Percentiles rank a stretch among this genome's conserved stretches.
phyloP scores from a whole-genome alignment of 2,888 invertebrate species.

The Mesorhabditis belari region DNA sequence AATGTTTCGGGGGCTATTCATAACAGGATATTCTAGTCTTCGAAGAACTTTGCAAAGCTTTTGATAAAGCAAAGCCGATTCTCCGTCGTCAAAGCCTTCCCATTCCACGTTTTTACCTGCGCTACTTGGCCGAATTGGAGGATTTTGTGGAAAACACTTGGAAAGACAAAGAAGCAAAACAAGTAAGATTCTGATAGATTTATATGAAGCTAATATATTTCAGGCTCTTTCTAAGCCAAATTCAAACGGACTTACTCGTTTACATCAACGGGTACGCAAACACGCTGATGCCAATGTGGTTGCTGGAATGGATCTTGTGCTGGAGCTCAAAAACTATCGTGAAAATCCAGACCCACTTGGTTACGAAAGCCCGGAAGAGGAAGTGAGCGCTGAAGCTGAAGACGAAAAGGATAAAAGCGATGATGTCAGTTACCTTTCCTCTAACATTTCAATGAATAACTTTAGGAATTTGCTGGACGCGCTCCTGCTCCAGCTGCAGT shows the following conservation, averaged over 20 bases:
- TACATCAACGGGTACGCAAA: slow-evolving; percentile 89
- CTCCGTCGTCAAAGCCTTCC: slow-evolving; percentile 79
- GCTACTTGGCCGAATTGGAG: slow-evolving; percentile 74
- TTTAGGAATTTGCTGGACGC: no score
- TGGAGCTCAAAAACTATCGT: slow-evolving; percentile 74
- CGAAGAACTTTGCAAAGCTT: slow-evolving; percentile 83
- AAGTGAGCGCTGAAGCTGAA: slow-evolving; percentile 8
- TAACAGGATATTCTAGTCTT: slow-evolving; percentile 64
- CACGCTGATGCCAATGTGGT: slow-evolving; percentile 69
- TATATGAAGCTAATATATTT: background rate
- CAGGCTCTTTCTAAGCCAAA: slow-evolving; percentile 80
- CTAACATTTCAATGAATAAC: no score
- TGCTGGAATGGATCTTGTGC: slow-evolving; percentile 66
- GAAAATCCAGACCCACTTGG: slow-evolving; percentile 53
- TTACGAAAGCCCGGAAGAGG: slow-evolving; percentile 45
- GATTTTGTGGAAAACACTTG: slow-evolving; percentile 71
- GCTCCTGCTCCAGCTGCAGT: no score
- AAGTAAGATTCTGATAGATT: slow-evolving; percentile 12
- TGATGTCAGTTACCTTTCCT: no score
- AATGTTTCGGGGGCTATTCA: background rate
- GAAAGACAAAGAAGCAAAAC: slow-evolving; percentile 48
- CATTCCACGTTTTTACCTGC: slow-evolving; percentile 76
- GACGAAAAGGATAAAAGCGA: slow-evolving; percentile 5
- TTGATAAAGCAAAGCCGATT: slow-evolving; percentile 82
- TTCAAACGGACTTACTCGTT: slow-evolving; percentile 82